Conservation (phyloP, 2,888 invertebrate genomes). For the Candidula unifasciata region DNA sequence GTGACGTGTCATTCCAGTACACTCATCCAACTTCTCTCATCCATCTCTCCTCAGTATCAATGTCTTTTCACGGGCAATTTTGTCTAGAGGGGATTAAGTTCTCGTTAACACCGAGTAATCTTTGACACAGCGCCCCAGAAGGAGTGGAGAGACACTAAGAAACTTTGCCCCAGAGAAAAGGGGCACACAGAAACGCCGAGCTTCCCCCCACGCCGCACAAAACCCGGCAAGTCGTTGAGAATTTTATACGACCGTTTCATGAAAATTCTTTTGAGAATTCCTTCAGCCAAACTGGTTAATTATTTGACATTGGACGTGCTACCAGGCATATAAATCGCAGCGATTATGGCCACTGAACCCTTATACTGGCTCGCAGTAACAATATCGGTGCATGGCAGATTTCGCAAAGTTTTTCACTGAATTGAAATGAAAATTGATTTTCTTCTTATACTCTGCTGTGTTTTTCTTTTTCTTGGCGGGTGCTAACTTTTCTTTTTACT, state of each 20-base stretch:
- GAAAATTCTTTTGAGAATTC: slow-evolving; percentile 4
- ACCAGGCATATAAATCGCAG: slow-evolving; percentile 21
- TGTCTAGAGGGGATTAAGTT: background rate
- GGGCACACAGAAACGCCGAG: background rate
- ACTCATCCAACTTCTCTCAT: background rate
- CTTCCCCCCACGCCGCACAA: background rate
- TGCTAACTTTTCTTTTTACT: no score
- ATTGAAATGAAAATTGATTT: background rate
- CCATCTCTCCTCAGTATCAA: background rate
- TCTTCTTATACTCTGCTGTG: background rate
- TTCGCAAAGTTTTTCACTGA: background rate
- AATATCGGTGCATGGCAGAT: background rate
- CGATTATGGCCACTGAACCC: background rate
- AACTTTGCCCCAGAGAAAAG: background rate
- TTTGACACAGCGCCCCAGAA: background rate
- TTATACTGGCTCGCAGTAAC: background rate
- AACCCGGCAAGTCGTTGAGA: slow-evolving; percentile 15
- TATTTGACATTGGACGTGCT: slow-evolving; percentile 28
- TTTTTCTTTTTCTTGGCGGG: no score
- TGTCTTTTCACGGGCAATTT: background rate
- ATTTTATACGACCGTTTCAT: slow-evolving; percentile 5
- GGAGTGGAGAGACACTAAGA: background rate
- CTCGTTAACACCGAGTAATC: slow-evolving; percentile 22
- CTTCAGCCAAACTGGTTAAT: slow-evolving; percentile 19
- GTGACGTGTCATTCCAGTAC: background rate